phyloP scores from a whole-genome alignment of 2,797 vertebrate species.

The Brachyalestes nurse region DNA sequence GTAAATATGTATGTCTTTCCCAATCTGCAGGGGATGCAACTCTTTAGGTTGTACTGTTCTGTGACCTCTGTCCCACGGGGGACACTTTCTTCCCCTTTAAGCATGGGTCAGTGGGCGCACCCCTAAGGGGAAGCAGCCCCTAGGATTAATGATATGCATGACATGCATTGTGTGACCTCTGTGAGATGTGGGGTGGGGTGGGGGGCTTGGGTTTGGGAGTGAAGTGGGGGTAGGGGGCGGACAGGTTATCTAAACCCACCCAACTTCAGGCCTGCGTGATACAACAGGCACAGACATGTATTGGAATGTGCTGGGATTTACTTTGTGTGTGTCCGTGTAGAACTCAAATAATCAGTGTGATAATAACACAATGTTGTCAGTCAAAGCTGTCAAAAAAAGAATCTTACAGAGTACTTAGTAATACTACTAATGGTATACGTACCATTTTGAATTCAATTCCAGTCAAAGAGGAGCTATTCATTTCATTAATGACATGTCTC shows the following conservation, averaged over 20 bases:
- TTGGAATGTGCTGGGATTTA: slow-evolving; percentile 42
- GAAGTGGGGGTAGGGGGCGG: slow-evolving; percentile 69
- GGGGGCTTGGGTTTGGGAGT: slow-evolving; percentile 60
- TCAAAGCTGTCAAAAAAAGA: not conserved
- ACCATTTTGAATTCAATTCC: not conserved
- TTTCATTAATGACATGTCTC: not conserved
- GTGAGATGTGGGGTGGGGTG: slow-evolving; percentile 74
- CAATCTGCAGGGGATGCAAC: slow-evolving; percentile 71
- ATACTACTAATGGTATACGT: not conserved
- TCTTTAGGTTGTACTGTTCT: slow-evolving; percentile 59
- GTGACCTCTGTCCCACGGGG: slow-evolving; percentile 76
- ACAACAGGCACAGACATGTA: slow-evolving; percentile 47
- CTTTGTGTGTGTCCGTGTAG: slow-evolving; percentile 42
- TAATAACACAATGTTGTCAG: not conserved
- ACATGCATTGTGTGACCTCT: slow-evolving; percentile 80
- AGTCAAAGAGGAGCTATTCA: not conserved
- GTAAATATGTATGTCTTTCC: not conserved
- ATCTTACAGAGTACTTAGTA: not conserved
- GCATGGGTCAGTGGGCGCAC: slow-evolving; percentile 87
- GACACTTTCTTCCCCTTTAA: slow-evolving; percentile 92
- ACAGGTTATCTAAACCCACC: slow-evolving; percentile 67
- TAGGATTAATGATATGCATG: slow-evolving; percentile 92
- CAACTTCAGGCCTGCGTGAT: slow-evolving; percentile 37
- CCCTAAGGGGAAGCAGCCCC: slow-evolving; percentile 85
- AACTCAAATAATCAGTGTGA: slow-evolving; percentile 1